Conservation (phyloP, 2,113 vertebrate species). For the Corynorhinus townsendii region DNA sequence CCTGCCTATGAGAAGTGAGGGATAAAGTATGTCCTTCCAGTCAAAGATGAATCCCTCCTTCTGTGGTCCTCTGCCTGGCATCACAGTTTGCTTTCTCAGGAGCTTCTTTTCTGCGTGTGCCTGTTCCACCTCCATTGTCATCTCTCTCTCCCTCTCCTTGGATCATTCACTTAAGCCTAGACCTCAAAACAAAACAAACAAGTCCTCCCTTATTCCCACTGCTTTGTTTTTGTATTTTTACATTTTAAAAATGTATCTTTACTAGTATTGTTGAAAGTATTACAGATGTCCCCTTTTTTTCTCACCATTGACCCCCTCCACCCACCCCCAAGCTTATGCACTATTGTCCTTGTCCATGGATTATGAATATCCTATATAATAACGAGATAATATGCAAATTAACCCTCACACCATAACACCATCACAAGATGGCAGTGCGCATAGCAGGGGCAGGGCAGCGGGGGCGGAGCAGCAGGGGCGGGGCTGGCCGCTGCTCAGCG, state of each 20-base stretch:
- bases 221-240: too few relatives aligned
- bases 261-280: too few relatives aligned
- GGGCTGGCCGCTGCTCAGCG: fast-evolving
- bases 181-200: not conserved
- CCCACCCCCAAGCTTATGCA: too few relatives aligned
- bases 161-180: not conserved
- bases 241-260: too few relatives aligned
- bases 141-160: not conserved
- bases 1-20: not conserved
- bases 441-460: too few relatives aligned
- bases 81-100: not conserved
- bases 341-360: too few relatives aligned
- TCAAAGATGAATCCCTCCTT: not conserved
- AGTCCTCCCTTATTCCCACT: not conserved
- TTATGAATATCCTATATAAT: too few relatives aligned
- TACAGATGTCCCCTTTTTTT: too few relatives aligned
- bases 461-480: too few relatives aligned
- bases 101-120: not conserved
- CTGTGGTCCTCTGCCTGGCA: not conserved
- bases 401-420: too few relatives aligned
- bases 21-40: not conserved
- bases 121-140: fast-evolving
- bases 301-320: too few relatives aligned
- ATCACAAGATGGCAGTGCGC: fast-evolving
- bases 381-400: too few relatives aligned